A percentile compares a stretch with the other conserved stretches of the same genome.
phyloP scores from a whole-genome alignment of 1,140 invertebrate species.

The Anagrus nilaparvatae region DNA sequence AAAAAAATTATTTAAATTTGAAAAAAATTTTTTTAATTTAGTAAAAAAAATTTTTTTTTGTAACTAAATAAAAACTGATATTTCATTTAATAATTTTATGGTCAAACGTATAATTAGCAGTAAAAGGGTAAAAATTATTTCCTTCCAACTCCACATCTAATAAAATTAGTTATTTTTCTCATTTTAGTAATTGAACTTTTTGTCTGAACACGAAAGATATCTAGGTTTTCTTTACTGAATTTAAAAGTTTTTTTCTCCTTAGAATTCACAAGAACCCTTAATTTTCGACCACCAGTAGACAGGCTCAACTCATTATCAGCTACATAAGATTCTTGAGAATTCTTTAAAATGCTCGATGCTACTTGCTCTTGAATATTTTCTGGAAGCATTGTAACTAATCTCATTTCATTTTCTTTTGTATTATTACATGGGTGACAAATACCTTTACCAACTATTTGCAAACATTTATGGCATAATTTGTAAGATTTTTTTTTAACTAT shows the following conservation, averaged over 20 bases:
- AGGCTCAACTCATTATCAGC: not conserved
- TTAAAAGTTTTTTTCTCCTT: not conserved
- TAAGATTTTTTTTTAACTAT: too few species aligned
- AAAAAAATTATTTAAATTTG: too few species aligned
- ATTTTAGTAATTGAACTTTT: slow-evolving; percentile 7
- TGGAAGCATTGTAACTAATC: not conserved
- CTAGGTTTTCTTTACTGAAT: slow-evolving; percentile 7
- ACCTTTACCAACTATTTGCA: slow-evolving; percentile 6
- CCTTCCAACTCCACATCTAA: slow-evolving; percentile 10
- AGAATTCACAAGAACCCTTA: not conserved
- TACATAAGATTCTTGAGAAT: not conserved
- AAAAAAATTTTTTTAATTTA: too few species aligned
- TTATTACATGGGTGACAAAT: slow-evolving; percentile 1
- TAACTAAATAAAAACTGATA: too few species aligned
- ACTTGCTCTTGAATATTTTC: slow-evolving; percentile 10
- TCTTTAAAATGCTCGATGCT: slow-evolving; percentile 3
- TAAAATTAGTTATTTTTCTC: slow-evolving; percentile 13
- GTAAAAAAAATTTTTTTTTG: too few species aligned
- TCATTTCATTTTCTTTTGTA: not conserved
- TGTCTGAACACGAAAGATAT: slow-evolving; percentile 5
- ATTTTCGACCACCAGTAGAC: slow-evolving; percentile 3
- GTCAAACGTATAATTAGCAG: slow-evolving; percentile 1
- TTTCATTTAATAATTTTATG: too few species aligned
- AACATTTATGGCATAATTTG: slow-evolving; percentile 1
- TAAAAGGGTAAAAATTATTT: slow-evolving; percentile 3